Conservation (phyloP, 2,888 invertebrate genomes). For the Nomada goodeniana region DNA sequence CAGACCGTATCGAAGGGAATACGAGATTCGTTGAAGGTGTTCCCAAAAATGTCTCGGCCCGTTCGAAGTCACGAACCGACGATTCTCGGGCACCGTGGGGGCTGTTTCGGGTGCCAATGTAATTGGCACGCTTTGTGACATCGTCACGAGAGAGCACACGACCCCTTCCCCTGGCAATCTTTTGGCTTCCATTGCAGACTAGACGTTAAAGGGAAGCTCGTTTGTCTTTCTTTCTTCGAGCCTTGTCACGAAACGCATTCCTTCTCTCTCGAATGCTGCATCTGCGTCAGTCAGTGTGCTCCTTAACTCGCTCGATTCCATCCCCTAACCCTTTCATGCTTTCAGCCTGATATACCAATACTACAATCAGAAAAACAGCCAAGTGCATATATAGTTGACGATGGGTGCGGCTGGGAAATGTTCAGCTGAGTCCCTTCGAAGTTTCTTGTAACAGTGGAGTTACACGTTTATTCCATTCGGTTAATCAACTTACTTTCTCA, state of each 20-base stretch:
- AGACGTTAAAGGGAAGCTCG: conserved; percentile 34
- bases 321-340: conserved; percentile 23
- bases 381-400: conserved; percentile 53
- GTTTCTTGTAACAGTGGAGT: too few relatives aligned
- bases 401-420: conserved; percentile 21
- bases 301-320: conserved; percentile 14
- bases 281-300: conserved; percentile 3
- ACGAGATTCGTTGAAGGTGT: conserved; percentile 44
- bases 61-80: conserved; percentile 48
- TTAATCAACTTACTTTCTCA: neutral
- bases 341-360: conserved; percentile 15
- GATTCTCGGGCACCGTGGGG: conserved; percentile 35
- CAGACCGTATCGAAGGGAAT: conserved; percentile 9
- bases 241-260: neutral
- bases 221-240: conserved; percentile 31
- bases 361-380: conserved; percentile 50
- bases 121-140: conserved; percentile 62
- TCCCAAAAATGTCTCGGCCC: conserved; percentile 24
- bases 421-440: neutral
- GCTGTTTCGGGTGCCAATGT: conserved; percentile 50
- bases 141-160: conserved; percentile 39
- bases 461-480: neutral
- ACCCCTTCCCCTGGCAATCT: conserved; percentile 26
- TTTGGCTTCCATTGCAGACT: conserved; percentile 55
- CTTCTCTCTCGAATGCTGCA: neutral